Evolutionary conservation across 1,140 invertebrate species (phyloP), one percentile per base, ranked within the genome.

Genomic region (Linepithema humile): DNA sequence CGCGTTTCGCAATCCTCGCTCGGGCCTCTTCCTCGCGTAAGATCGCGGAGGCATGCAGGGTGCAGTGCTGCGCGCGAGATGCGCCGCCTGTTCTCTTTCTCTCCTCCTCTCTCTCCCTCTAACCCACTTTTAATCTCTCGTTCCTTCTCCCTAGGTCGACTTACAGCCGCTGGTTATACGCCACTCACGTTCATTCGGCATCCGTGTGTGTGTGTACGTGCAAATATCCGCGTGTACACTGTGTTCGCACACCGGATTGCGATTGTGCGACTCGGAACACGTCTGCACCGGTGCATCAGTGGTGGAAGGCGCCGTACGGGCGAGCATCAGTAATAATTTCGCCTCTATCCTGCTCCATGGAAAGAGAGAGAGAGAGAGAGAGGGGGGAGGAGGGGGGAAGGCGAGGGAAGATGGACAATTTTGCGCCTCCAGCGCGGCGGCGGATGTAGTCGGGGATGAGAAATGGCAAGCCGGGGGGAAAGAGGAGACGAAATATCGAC

Each of bases 241-340:
- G 23, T n/a, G 9, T 45, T 67, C 23, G 64, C 40, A 15, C 32
- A 9, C 48, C 17, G 12, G 32, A 53, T 5, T 50, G 20, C 32
- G 17, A 73, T 35, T 57, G 43, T 53, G 60, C 32, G 73, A 43
- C 7, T 48, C 26, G 43, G 15, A 17, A n/a, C 45, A 9, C 23
- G 35, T 38, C 73, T 26, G 75, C 32, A 40, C 5, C 29, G 15
- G 59, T 20, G 40, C 40, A 64, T 62, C 48, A 23, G 17, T 55
- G 35, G 35, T 55, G 35, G 50, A 55, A 69, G 64, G 75, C 26
- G 17, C 62, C 48, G 62, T 67, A 40, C 32, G 7, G 45, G 15
- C 75, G 35, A 55, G 23, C 45, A 55, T 78, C 45, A 15, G 62
- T 26, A 69, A 78, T 69, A 78, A 78, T 78, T 78, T 78, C 45